A percentile compares a stretch with the other conserved stretches of the same genome.
Evolutionary conservation across 1,140 invertebrate species (phyloP).

Genomic region (Gryllus bimaculatus): DNA sequence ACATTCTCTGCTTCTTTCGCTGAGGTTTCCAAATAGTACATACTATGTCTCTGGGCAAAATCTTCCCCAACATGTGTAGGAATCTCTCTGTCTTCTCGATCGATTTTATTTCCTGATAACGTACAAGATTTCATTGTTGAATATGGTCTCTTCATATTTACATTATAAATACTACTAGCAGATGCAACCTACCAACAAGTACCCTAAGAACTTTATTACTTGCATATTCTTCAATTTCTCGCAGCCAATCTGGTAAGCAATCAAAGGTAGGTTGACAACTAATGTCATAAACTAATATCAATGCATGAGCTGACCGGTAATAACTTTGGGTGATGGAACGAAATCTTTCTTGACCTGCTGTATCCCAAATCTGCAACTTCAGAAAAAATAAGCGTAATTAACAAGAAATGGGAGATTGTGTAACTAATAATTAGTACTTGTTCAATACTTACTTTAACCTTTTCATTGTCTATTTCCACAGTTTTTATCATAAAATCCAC

Average conservation of each 20-base stretch:
- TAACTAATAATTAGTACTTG: background rate
- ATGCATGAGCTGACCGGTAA: slow-evolving; percentile 92
- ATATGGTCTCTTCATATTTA: background rate
- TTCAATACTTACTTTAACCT: slow-evolving; percentile 74
- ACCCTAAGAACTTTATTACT: slow-evolving; percentile 88
- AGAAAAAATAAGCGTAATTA: background rate
- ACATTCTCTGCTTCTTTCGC: slow-evolving; percentile 98
- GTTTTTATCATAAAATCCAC: slow-evolving; percentile 99
- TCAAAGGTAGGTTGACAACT: slow-evolving; percentile 95
- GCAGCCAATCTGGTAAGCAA: slow-evolving; percentile 86
- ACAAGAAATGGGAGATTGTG: background rate
- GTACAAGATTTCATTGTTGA: slow-evolving; percentile 20
- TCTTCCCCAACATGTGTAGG: slow-evolving; percentile 90
- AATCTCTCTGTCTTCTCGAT: slow-evolving; percentile 89
- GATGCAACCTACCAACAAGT: slow-evolving; percentile 63
- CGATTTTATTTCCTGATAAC: slow-evolving; percentile 83
- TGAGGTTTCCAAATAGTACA: slow-evolving; percentile 97
- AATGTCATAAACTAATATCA: slow-evolving; percentile 96
- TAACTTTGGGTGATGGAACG: slow-evolving; percentile 97
- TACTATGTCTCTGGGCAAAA: slow-evolving; percentile 88
- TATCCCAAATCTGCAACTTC: slow-evolving; percentile 97
- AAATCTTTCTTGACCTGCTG: slow-evolving; percentile 93
- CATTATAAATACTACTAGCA: background rate
- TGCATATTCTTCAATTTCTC: slow-evolving; percentile 95
- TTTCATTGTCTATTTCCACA: slow-evolving; percentile 94